phyloP scores from a whole-genome alignment of 2,113 vertebrate species.

The Porphyrio hochstetteri region DNA sequence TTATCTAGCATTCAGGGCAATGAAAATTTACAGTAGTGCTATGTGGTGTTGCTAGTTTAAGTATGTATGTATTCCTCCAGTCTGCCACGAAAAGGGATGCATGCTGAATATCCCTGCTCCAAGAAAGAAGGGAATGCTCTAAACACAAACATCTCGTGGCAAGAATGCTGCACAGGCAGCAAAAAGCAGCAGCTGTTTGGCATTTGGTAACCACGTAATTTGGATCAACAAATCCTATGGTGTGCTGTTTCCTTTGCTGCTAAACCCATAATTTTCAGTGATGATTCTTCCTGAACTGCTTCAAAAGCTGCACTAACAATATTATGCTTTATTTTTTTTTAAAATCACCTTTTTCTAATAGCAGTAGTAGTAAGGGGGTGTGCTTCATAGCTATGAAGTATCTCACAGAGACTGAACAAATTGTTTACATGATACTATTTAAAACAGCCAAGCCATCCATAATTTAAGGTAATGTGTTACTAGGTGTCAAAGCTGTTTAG shows the following conservation, averaged over 20 bases:
- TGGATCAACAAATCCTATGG: background rate
- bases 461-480: background rate
- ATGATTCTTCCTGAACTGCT: background rate
- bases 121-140: background rate
- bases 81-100: background rate
- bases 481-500: background rate
- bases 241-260: background rate
- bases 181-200: background rate
- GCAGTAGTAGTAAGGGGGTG: background rate
- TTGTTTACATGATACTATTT: background rate
- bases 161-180: background rate
- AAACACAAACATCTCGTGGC: background rate
- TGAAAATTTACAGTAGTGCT: background rate
- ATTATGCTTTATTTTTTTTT: background rate
- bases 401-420: background rate
- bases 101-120: background rate
- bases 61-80: background rate
- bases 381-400: background rate
- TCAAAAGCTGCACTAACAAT: background rate
- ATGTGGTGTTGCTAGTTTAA: background rate
- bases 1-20: background rate
- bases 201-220: background rate
- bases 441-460: background rate
- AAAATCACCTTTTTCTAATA: background rate
- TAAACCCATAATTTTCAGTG: background rate